A percentile compares a stretch with the other conserved stretches of the same genome.
phyloP scores from a whole-genome alignment of 1,140 invertebrate species.

The Aphelenchoides besseyi region DNA sequence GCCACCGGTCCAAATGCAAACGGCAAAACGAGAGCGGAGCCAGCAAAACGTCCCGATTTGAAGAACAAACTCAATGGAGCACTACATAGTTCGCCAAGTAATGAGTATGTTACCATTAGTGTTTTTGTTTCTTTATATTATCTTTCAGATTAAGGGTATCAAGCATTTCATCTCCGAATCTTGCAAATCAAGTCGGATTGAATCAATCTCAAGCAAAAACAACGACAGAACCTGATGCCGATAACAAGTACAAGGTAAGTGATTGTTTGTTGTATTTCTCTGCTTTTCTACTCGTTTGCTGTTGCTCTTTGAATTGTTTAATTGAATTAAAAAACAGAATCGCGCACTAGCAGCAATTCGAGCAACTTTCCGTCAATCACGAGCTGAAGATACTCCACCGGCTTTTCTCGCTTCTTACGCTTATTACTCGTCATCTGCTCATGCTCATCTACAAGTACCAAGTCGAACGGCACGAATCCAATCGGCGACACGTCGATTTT shows the following conservation, averaged over 20 bases:
- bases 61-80: constrained; percentile 28
- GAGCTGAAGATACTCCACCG: background rate
- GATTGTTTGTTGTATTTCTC: background rate
- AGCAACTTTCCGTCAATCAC: background rate
- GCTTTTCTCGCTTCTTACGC: background rate
- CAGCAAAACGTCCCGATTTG: constrained; percentile 17
- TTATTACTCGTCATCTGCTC: constrained; percentile 6
- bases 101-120: constrained; percentile 25
- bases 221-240: constrained; percentile 8
- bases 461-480: background rate
- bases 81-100: background rate
- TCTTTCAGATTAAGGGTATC: constrained; percentile 11
- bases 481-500: constrained; percentile 14
- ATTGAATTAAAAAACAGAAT: background rate
- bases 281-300: background rate
- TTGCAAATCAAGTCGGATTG: background rate
- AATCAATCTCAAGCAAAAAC: background rate
- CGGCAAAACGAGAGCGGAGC: background rate
- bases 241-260: constrained; percentile 24
- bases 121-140: constrained; percentile 17
- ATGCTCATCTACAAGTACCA: background rate
- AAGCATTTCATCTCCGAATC: constrained; percentile 4
- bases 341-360: background rate
- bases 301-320: background rate
- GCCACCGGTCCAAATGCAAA: background rate